Base-by-base conservation (phyloP, 2,113 vertebrate genomes). In the Hydrolagus affinis region DNA sequence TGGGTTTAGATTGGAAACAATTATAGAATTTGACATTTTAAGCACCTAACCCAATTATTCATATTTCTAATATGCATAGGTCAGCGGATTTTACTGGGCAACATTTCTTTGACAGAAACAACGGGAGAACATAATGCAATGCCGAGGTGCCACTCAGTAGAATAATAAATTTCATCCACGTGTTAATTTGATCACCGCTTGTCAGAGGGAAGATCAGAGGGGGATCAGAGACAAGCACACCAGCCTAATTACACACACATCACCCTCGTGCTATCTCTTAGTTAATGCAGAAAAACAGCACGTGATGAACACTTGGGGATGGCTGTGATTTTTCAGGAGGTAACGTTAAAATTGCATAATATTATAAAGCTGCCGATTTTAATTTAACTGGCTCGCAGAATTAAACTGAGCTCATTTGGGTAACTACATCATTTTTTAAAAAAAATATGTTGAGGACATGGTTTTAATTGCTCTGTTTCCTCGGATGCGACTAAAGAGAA, bases 281-380 rank as follows among this genome's bases (percentile, higher is more conserved):
- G 75, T 78, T 78, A 78, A n/a, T n/a, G 57, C 75, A 77, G 57
- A 60, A 77, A 60, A 32, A 77, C 10, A 77, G 25, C 75, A 77
- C 23, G 75, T 60, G 21, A 59, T 44, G n/a, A 23, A 10, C 60
- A 44, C 75, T n/a, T 78, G 12, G 75, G 60, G 75, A 44, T 44
- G n/a, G 25, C n/a, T 11, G 21, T 17, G 21, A 78, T 78, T 78
- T n/a, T 78, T 59, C n/a, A 78, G 75, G 59, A 60, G 60, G 25
- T 78, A 78, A 78, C 23, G 75, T 75, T 21, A 75, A 11, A 75
- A 60, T 23, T 78, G 75, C 11, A 78, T n/a, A 78, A 78, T 12
- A 7, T 77, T 77, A 19, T 78, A 78, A 78, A 78, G 4, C 4
- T 30, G 23, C n/a, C 21, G n/a, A 12, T 56, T 59, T 60, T 78